Evolutionary conservation across 2,113 vertebrate genomes (phyloP), one percentile per base, ranked within the genome.

Genomic region (Physeter macrocephalus): DNA sequence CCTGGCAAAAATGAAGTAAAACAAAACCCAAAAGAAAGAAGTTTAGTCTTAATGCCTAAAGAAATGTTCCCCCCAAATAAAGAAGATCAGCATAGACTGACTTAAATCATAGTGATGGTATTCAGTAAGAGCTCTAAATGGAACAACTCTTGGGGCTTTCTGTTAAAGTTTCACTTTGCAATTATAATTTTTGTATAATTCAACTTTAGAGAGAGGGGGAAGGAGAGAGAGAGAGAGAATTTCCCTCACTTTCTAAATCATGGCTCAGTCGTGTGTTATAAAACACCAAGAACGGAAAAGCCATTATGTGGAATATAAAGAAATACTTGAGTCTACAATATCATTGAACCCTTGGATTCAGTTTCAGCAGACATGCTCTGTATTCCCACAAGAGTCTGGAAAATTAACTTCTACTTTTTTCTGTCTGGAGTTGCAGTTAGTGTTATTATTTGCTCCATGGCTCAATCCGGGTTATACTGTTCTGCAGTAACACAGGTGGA

Each of bases 331-430:
- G 95, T 96, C 97, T 97, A 91, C 97, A 89, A 61, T 97, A 93
- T 97, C 94, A 31, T 90, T 86, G 93, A 94, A 12, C 97, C 98
- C 98, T 97, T 98, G 98, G 98, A 98, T 97, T 91, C 95, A 89
- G 82, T 75, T 98, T 98, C 98, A 97, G 96, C 98, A 97, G 98
- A 98, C 98, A 97, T 98, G 97, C 98, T 98, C 96, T 93, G 91
- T 98, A 97, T 99, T 99, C 98, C 98, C 98, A 97, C 11, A 9
- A 39, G 98, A 99, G 98, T 99, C 99, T 99, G 99, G 98, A 98
- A 98, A 98, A 98, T 77, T 94, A 95, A 96, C 98, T 99, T 98
- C 98, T 98, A 94, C 93, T 98, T 98, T 96, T 98, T 98, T 95
- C 97, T 74, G 93, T 99, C 98, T 89, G 23, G 96, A 98, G 98